phyloP scores from a whole-genome alignment of 2,888 invertebrate genomes.

The Abrostola triplasia region DNA sequence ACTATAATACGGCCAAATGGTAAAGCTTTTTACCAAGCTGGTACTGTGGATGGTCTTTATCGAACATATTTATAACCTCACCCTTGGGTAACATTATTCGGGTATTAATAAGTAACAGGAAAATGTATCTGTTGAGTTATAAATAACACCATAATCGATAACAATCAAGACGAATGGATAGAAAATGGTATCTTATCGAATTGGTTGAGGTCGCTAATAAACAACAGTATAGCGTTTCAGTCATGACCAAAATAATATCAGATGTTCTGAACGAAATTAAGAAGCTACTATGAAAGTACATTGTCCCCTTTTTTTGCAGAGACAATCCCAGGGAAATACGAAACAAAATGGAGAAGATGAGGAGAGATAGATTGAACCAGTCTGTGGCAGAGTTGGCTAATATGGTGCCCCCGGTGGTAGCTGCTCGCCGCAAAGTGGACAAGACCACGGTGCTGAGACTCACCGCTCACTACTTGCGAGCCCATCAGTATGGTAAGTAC shows the following conservation, averaged over 20 bases:
- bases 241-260: too few relatives aligned
- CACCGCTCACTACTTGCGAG: conserved; percentile 94
- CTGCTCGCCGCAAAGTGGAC: conserved; percentile 93
- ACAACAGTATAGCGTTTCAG: too few relatives aligned
- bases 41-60: too few relatives aligned
- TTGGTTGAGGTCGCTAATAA: too few relatives aligned
- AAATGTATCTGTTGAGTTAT: background rate
- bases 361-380: conserved; percentile 95
- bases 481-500: conserved; percentile 89
- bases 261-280: too few relatives aligned
- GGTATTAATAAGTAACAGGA: background rate
- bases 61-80: too few relatives aligned
- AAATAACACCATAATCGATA: background rate
- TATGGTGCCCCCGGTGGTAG: conserved; percentile 94
- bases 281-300: too few relatives aligned
- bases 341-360: conserved; percentile 96
- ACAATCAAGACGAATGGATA: background rate
- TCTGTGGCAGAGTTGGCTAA: conserved; percentile 94
- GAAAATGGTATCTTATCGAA: background rate
- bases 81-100: too few relatives aligned
- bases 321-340: conserved; percentile 90
- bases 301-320: conserved; percentile 57
- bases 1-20: background rate
- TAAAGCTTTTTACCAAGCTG: background rate
- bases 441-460: conserved; percentile 96